Base-by-base conservation (phyloP, 2,888 invertebrate species). In the Drosophila mettleri region DNA sequence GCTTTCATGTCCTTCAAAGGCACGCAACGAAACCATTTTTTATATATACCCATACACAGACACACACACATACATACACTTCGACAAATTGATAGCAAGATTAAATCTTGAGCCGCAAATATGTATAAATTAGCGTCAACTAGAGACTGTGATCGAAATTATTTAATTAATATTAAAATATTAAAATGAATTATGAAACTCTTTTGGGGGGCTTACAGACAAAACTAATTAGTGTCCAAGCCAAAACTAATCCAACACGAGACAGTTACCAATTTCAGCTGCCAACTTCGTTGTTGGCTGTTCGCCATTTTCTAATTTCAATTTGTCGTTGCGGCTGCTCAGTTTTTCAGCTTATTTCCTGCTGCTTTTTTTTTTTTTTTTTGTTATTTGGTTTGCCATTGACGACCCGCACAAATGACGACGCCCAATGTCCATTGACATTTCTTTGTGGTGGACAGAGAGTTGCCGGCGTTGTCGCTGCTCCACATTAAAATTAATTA, bases 31-130 rank as follows among this genome's bases (percentile, higher is more conserved):
- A 62, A 62, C 64, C 64, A 74, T 85, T 78, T 84, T 79, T 85
- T 80, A 86, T 78, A 48, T 4, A 43, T 9, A 16, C 3, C n/a
- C 9, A 43, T 2, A n/a, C 0, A n/a, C 1, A 22, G 2, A 27
- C 12, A 16, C 10, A 45, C 6, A 16, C 16, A 16, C 10, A 4
- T 34, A 80, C 81, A 78, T 75, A 74, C 78, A 68, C 86, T 86
- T 88, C 78, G 70, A 80, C 90, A 90, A 90, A 90, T 90, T 90
- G 90, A 84, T 88, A 87, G 74, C 60, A 66, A 84, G 89, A 90
- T 89, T 86, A 83, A 86, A 89, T 88, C 80, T 80, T 70, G 71
- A 29, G 16, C 20, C 45, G 31, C 20, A 39, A 55, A 16, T 16
- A 3, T 16, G 43, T 14, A 53, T 10, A 31, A 33, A 52, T 43